phyloP scores from a whole-genome alignment of 1,140 invertebrate genomes.

The Medauroidea extradentata region DNA sequence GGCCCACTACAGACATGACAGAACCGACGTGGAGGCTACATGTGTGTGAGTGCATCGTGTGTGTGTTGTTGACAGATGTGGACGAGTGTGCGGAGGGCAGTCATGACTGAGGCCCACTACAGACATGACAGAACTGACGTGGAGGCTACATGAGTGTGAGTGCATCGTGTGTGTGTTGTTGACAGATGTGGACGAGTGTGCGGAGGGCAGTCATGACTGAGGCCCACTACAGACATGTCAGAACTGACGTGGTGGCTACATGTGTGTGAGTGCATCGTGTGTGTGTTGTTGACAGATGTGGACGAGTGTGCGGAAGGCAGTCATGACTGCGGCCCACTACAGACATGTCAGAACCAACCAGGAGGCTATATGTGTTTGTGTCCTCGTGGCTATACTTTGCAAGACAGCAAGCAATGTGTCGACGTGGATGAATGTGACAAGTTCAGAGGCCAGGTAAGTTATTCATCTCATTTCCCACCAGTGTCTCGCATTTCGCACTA shows the following conservation, averaged over 20 bases:
- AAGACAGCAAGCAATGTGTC: conserved; percentile 46
- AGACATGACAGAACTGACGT: conserved; percentile 34
- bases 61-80: conserved; percentile 29
- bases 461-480: no score
- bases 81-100: conserved; percentile 39
- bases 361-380: conserved; percentile 75
- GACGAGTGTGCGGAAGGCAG: conserved; percentile 39
- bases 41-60: no score
- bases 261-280: no score
- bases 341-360: conserved; percentile 67
- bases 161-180: not conserved
- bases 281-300: conserved; percentile 29
- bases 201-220: conserved; percentile 52
- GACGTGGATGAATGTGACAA: conserved; percentile 61
- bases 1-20: conserved; percentile 49
- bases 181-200: conserved; percentile 45
- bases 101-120: conserved; percentile 62
- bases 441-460: conserved; percentile 16
- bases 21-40: no score
- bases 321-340: conserved; percentile 62
- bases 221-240: conserved; percentile 63
- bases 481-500: no score
- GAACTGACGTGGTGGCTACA: conserved; percentile 67
- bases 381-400: conserved; percentile 55
- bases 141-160: no score